These are phyloP conservation scores for Siniperca chuatsi DNA, from an alignment of 2,113 vertebrate genomes.

Conservation along the genomic window DNA sequence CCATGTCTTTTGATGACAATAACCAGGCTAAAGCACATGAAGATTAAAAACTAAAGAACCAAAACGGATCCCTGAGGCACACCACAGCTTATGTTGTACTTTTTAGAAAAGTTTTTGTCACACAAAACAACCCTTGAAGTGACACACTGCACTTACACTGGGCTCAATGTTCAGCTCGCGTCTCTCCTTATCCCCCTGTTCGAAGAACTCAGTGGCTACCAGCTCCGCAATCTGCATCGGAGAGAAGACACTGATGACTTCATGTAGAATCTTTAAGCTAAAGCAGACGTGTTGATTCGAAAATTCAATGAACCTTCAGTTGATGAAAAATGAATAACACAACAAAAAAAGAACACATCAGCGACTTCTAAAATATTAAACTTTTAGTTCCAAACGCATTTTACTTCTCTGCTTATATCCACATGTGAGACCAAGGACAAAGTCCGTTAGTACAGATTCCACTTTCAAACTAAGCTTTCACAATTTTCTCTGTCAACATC, in stretches of 20 bases:
- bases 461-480: neutral
- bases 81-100: neutral
- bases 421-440: neutral
- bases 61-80: slow-evolving; percentile 8
- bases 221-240: slow-evolving; percentile 94
- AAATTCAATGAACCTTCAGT: neutral
- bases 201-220: slow-evolving; percentile 96
- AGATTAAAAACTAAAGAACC: neutral
- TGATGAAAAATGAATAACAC: neutral
- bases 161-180: slow-evolving; percentile 96
- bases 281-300: neutral
- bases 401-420: neutral
- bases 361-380: neutral
- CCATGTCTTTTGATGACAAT: neutral
- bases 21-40: neutral
- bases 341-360: neutral
- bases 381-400: neutral
- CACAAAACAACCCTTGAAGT: neutral
- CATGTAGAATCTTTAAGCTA: neutral
- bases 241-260: slow-evolving; percentile 7
- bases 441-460: too few species aligned
- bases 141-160: slow-evolving; percentile 86
- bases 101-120: neutral
- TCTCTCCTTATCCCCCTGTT: slow-evolving; percentile 97
- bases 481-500: neutral